Conservation (phyloP, 2,888 invertebrate genomes). For the Cheilosia urbana region DNA sequence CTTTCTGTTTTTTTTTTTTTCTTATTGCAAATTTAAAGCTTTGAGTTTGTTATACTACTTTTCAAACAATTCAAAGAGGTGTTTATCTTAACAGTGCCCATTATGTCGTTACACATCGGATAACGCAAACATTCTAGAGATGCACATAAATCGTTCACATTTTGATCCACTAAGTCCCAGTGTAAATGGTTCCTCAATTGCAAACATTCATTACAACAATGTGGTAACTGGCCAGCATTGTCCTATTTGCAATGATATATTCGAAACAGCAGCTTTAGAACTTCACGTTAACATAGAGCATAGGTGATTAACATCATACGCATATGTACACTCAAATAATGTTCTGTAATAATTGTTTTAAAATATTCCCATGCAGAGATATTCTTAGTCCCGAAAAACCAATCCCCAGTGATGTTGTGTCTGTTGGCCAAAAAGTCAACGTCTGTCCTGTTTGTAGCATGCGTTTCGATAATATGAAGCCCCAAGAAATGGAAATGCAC, state of each 20-base stretch:
- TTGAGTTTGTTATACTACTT: conserved; percentile 20
- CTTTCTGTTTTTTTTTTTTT: not conserved
- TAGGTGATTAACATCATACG: conserved; percentile 87
- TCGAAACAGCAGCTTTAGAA: conserved; percentile 91
- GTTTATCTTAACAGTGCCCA: conserved; percentile 86
- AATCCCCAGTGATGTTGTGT: conserved; percentile 77
- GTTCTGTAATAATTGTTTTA: conserved; percentile 1
- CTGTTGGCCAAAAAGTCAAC: conserved; percentile 79
- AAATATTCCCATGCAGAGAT: conserved; percentile 72
- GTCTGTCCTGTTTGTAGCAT: conserved; percentile 85
- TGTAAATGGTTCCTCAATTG: conserved; percentile 82
- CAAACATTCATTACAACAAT: conserved; percentile 82
- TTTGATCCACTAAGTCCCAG: conserved; percentile 85
- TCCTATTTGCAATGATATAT: conserved; percentile 90
- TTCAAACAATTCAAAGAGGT: conserved; percentile 30
- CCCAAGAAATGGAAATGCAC: conserved; percentile 87
- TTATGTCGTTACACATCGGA: conserved; percentile 91
- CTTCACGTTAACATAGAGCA: conserved; percentile 94
- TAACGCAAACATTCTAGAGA: conserved; percentile 90
- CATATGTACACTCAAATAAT: conserved; percentile 77
- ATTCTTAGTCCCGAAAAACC: conserved; percentile 79
- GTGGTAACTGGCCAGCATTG: conserved; percentile 87
- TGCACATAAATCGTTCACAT: conserved; percentile 93
- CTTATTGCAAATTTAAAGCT: conserved; percentile 21
- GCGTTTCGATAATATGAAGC: conserved; percentile 81